A percentile compares a stretch with the other conserved stretches of the same genome.
These are phyloP conservation scores for Sympetrum striolatum DNA, from an alignment of 2,888 invertebrate species.

Conservation along the genomic window DNA sequence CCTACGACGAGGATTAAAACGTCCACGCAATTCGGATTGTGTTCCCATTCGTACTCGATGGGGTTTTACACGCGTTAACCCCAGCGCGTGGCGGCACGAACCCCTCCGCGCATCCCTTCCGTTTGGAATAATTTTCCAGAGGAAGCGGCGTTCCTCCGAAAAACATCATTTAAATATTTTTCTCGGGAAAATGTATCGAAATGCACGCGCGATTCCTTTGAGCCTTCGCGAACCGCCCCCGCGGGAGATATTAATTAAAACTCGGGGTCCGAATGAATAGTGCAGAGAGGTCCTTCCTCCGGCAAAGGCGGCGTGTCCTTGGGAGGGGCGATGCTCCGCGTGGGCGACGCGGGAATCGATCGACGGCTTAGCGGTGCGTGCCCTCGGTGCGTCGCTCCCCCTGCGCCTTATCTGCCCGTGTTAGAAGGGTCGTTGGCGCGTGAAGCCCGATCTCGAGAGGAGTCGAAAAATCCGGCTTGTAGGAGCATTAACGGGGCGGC, in stretches of 20 bases:
- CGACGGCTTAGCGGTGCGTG: constrained; percentile 37
- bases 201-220: background rate
- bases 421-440: constrained; percentile 33
- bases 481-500: constrained; percentile 36
- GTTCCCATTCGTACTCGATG: too few relatives aligned
- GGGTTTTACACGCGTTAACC: too few relatives aligned
- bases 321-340: background rate
- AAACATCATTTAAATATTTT: background rate
- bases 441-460: constrained; percentile 30
- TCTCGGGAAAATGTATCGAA: background rate
- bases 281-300: background rate
- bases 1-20: too few relatives aligned
- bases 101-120: too few relatives aligned
- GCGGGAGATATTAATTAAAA: background rate
- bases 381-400: background rate
- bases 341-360: constrained; percentile 26
- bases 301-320: constrained; percentile 26
- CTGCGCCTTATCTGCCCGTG: background rate
- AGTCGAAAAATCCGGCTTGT: constrained; percentile 16
- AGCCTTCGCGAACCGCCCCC: background rate
- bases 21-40: too few relatives aligned
- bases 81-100: too few relatives aligned
- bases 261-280: background rate
- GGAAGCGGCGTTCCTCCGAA: background rate
- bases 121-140: background rate